Base-by-base conservation (phyloP, 2,888 invertebrate species). In the Auanema freiburgensis region DNA sequence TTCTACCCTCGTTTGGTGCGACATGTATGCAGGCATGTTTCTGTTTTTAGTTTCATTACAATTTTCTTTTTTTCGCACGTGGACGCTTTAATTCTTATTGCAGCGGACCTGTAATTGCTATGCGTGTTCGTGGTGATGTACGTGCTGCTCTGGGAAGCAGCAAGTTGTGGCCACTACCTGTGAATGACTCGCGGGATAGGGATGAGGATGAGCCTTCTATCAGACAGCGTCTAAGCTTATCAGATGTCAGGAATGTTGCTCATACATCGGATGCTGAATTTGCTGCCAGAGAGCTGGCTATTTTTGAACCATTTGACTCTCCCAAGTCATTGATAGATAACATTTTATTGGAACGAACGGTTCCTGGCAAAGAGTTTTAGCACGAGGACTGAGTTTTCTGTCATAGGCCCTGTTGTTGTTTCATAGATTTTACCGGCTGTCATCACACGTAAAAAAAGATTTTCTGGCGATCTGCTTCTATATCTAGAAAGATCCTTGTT, bases 241-340 rank as follows among this genome's bases (percentile, higher is more conserved):
- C 94, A 0, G 96, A 96, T 84, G 95, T 96, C 0, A 88, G 95
- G 78, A 96, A 96, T 87, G 92, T 91, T 1, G 90, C 91, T 11
- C 96, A 96, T 86, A 95, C 95, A 16, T 93, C 95, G 83, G 93
- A 92, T 90, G 87, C 54, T 8, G 63, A 65, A 11, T 51, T 57
- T 41, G 66, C 69, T 10, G 56, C 44, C 0, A 23, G 53, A 14
- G 74, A 73, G 55, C 40, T 72, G 44, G 41, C 57, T n/a, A 63
- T 73, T 14, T 69, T 73, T 58, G 69, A 72, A 43, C 63, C 57
- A 0, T 49, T 67, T 24, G 23, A 52, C 3, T 52, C 52, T 6
- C 46, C 46, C 10, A 46, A 5, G 16, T 5, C 33, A 33, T 33
- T 33, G 33, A 5, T 33, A 8, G 33, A 33, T 33, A 3, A 33